Conservation (phyloP, 1,140 invertebrate species). For the Dendrolimus kikuchii region DNA sequence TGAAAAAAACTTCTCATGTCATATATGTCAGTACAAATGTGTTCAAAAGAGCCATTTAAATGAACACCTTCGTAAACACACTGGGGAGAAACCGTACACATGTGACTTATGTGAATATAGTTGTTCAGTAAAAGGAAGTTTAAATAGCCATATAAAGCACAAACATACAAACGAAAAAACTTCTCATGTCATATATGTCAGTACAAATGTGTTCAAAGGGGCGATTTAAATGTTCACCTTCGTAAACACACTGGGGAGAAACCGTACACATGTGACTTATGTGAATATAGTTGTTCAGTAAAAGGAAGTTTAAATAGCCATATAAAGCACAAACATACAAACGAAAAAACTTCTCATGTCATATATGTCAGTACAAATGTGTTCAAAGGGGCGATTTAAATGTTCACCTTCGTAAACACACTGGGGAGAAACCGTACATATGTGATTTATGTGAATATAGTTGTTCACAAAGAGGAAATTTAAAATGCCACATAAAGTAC, state of each 20-base stretch:
- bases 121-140: constrained; percentile 1
- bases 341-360: constrained; percentile 13
- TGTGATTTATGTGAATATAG: constrained; percentile 11
- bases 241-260: constrained; percentile 1
- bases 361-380: constrained; percentile 11
- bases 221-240: neutral
- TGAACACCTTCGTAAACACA: constrained; percentile 2
- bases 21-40: constrained; percentile 5
- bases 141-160: neutral
- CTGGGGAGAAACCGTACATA: constrained; percentile 10
- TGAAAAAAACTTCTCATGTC: constrained; percentile 9
- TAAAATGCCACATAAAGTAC: constrained; percentile 1
- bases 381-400: constrained; percentile 1
- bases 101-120: constrained; percentile 1
- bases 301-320: constrained; percentile 6
- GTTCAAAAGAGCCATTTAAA: constrained; percentile 1
- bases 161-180: constrained; percentile 5
- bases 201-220: neutral
- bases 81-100: constrained; percentile 3
- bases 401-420: constrained; percentile 8
- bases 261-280: constrained; percentile 1
- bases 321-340: constrained; percentile 6
- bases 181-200: constrained; percentile 5
- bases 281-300: neutral
- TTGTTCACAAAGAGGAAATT: constrained; percentile 2